Base-by-base conservation (phyloP, 2,113 vertebrate genomes). In the Melierax canorus region DNA sequence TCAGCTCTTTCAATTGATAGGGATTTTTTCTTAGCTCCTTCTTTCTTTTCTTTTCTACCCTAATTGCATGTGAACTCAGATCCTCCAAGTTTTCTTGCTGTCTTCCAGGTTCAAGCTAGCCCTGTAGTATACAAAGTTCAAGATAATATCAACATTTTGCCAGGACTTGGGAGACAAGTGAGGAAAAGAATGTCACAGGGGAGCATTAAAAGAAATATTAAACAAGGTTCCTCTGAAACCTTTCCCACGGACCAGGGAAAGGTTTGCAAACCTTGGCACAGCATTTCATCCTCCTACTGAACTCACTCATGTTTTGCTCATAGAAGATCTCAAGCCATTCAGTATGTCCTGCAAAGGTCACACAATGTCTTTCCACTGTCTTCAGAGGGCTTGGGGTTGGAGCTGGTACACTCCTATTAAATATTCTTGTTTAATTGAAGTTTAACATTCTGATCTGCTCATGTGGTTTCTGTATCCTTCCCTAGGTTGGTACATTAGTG, bases 321-420 rank as follows among this genome's bases (percentile, higher is more conserved):
- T 6, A 19, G 69, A 58, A 56, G 46, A 22, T 9, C 53, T 38
- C 5, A 2, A 34, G 53, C 56, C 46, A 17, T 48, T 30, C 15
- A 0, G 18, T 3, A 4, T 29, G 60, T 79, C 24, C 46, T 56
- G 64, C 21, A 32, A 19, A 89, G 23, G 2, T 92, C 50, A 48
- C 46, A 14, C 10, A 5, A 17, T 12, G 9, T 29, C 23, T 84
- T 89, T 17, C 39, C 38, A 12, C 16, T 30, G 10, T 7, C 48
- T 32, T 86, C 55, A 32, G 22, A 27, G 27, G 12, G 11, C 36
- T 67, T 63, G 45, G 30, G 21, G 30, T 73, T 12, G 26, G 36
- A 66, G 22, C 9, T 36, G 62, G 3, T 8, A 5, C 19, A 2
- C 13, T 2, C 18, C 45, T 67, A 0, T 39, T 38, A 19, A 69